Base-by-base conservation (phyloP, 1,140 invertebrate species). In the Dinoponera quadriceps region DNA sequence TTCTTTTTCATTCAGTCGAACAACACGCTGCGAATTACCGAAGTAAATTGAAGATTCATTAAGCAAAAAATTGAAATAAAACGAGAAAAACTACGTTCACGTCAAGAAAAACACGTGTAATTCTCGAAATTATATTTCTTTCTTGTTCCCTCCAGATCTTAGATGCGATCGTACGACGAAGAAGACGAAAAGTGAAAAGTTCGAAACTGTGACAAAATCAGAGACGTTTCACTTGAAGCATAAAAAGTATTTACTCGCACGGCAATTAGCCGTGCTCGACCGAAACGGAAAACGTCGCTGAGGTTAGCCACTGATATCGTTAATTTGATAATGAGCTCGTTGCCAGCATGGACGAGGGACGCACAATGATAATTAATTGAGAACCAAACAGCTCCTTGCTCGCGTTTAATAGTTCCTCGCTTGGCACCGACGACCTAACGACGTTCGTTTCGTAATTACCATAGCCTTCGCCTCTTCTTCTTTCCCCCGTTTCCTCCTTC, bases 331-430 rank as follows among this genome's bases (percentile, higher is more conserved):
- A 84, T 57, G 60, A 29, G 33, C 25, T 13, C 29, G 14, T 75
- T 75, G 49, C 55, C 22, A 22, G 54, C 11, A 9, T 44, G 18
- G 25, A 44, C 27, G 25, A 71, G 22, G 2, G 38, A 48, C 48
- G 16, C 20, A 29, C 51, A n/a, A n/a, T 2, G 57, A 85, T 74
- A 85, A 85, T 71, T 82, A 82, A 85, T 82, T 54, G 71, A 85
- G 65, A 38, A 25, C 29, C 9, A 49, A 82, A 59, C 7, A 38
- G n/a, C 20, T 11, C 48, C 69, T 54, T 68, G 33, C 44, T 33
- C n/a, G 22, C 51, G 29, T 66, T 85, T 80, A 66, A 65, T 25
- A 25, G 16, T 54, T 74, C 4, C 33, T 59, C 60, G 57, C 27
- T 72, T 49, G 22, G 48, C 22, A 63, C 1, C 13, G 13, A 85